These are phyloP conservation scores for Falco cherrug DNA, from an alignment of 2,797 vertebrate genomes.

Conservation along the genomic window DNA sequence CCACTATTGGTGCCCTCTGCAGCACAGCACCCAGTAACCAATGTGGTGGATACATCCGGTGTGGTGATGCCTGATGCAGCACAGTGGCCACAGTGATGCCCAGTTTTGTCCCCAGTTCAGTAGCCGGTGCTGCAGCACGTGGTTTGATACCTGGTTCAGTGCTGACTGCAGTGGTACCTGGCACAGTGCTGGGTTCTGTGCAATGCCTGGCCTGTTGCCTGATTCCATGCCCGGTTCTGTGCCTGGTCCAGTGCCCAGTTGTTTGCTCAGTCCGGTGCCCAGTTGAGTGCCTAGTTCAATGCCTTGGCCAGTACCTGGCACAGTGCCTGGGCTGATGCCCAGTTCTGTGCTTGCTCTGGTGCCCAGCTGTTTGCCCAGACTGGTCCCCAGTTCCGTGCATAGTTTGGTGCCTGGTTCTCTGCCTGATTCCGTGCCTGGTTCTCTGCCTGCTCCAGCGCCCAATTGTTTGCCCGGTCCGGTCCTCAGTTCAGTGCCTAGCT, in stretches of 20 bases:
- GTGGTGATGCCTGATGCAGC: background rate
- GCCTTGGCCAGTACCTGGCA: background rate
- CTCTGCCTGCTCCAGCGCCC: background rate
- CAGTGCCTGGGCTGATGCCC: background rate
- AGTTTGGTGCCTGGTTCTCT: no score
- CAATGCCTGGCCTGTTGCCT: background rate
- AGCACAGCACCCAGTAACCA: rapidly evolving
- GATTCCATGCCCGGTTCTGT: background rate
- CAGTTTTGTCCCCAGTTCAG: rapidly evolving
- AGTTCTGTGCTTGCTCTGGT: background rate
- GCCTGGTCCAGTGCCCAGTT: background rate
- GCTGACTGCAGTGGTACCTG: background rate
- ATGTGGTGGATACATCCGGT: rapidly evolving
- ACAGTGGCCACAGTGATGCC: background rate
- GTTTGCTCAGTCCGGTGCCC: background rate
- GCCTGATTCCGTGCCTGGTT: no score
- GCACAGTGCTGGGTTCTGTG: background rate
- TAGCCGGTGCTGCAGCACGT: background rate
- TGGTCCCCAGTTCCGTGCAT: no score
- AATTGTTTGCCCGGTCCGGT: no score
- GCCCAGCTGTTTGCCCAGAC: background rate
- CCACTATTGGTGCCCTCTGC: rapidly evolving
- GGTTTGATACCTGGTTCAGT: background rate
- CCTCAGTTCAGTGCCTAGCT: rapidly evolving
- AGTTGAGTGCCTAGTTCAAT: no score